A percentile compares a stretch with the other conserved stretches of the same genome.
Conservation (phyloP, 2,113 vertebrate genomes). For the Capreolus pygargus region DNA sequence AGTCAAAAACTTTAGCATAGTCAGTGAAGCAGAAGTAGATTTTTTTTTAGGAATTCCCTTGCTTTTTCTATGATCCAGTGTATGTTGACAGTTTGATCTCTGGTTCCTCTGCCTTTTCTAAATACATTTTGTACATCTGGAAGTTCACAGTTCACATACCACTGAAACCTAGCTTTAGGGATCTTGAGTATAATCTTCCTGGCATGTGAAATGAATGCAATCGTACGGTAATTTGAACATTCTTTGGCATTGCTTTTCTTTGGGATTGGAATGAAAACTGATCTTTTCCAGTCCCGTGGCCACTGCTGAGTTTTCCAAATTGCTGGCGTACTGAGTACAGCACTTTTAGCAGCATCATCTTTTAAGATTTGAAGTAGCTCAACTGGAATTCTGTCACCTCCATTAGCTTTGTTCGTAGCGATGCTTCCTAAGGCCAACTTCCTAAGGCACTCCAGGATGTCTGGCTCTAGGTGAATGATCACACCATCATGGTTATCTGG, state of each 20-base stretch:
- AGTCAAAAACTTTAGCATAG: not conserved
- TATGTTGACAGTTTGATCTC: not conserved
- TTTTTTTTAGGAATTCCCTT: not conserved
- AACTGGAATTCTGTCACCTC: not conserved
- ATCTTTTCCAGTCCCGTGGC: not conserved
- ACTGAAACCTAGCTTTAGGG: not conserved
- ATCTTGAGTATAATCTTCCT: not conserved
- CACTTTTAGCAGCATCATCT: not conserved
- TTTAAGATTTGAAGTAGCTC: not conserved
- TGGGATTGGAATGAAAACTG: not conserved
- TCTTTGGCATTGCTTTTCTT: not conserved
- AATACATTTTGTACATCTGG: not conserved
- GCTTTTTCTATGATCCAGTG: not conserved
- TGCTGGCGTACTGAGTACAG: not conserved
- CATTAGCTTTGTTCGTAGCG: not conserved
- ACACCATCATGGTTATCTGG: not conserved
- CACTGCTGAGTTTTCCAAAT: not conserved
- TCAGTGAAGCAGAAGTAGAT: not conserved
- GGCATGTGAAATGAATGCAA: not conserved
- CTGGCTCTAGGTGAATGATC: not conserved
- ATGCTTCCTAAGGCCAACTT: not conserved
- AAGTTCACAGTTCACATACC: not conserved
- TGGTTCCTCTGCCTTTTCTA: not conserved
- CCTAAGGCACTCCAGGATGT: not conserved
- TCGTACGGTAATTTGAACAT: not conserved